Evolutionary conservation across 2,797 vertebrate genomes (phyloP), one percentile per base, ranked within the genome.

Genomic region (Brachyrhaphis roseni): DNA sequence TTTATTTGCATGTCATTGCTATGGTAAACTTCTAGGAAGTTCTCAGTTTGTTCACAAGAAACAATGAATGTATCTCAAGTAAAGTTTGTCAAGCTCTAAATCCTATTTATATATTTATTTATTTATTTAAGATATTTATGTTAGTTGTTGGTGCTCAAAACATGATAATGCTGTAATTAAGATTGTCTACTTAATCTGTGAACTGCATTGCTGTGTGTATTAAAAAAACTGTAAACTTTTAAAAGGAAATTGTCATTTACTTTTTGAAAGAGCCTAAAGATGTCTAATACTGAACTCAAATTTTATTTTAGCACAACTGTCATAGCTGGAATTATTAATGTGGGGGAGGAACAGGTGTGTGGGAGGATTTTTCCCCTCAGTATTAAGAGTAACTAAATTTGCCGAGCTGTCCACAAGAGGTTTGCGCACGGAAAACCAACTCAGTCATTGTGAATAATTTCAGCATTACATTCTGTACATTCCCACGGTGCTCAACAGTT

Each of bases 101-200:
- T 80, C 46, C 0, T 88, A 88, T 90, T 91, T 89, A 89, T 84
- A 16, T 88, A 92, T 93, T 88, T 93, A 90, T 88, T 76, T 78
- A 91, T 88, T 76, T 78, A 91, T 88, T 88, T 90, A 84, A 77
- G 2, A 64, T 82, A 79, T 82, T 79, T 72, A 77, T 77, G 3
- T 45, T 85, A 47, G 49, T 47, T 13, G 4, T 49, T 80, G 84
- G 78, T 85, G 66, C 71, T 77, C 10, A 77, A 64, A 68, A 73
- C 1, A 0, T 84, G 4, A 76, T 28, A 16, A 59, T 75, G 0
- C 83, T 4, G 62, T 79, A 86, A 89, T 91, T 83, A 91, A 89
- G 20, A 39, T 62, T 12, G 71, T 10, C 74, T 64, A 26, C 26
- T 12, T 28, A 80, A 75, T 68, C 6, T 85, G 45, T 80, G 71